These are phyloP conservation scores for Syngnathus floridae DNA, from an alignment of 2,113 vertebrate genomes.

Conservation along the genomic window DNA sequence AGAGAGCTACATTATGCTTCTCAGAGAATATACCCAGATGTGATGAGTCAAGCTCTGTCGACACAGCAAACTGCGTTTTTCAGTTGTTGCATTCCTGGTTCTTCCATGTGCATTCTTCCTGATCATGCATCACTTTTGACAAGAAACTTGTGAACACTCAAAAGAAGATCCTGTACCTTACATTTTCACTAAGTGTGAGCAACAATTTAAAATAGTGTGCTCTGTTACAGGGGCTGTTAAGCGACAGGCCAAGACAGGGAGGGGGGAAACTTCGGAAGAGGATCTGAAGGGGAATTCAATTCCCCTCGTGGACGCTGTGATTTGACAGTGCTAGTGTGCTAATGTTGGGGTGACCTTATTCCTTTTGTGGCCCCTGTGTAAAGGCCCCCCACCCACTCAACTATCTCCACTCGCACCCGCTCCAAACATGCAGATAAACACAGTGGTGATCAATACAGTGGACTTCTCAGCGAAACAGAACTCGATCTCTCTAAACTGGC, in stretches of 20 bases:
- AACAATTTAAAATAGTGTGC: constrained; percentile 15
- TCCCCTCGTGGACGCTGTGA: constrained; percentile 27
- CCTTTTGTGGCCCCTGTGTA: constrained; percentile 44
- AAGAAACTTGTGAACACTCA: constrained; percentile 1
- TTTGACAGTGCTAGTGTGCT: constrained; percentile 42
- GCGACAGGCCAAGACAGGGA: background rate
- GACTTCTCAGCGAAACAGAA: constrained; percentile 45
- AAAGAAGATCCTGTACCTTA: background rate
- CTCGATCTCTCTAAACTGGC: constrained; percentile 28
- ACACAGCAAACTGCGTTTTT: constrained; percentile 5
- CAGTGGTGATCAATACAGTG: constrained; percentile 61
- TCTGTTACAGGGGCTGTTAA: constrained; percentile 23
- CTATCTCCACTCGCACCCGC: constrained; percentile 27
- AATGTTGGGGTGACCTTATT: constrained; percentile 46
- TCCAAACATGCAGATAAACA: constrained; percentile 59
- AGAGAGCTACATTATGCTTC: constrained; percentile 1
- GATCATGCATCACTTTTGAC: constrained; percentile 7
- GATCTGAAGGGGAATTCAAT: constrained; percentile 10
- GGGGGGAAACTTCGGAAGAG: constrained; percentile 40
- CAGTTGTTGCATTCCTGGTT: constrained; percentile 19
- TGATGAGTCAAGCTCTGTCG: constrained; percentile 24
- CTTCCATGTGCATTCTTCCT: constrained; percentile 3
- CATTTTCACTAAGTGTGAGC: background rate
- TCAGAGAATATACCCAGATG: constrained; percentile 32
- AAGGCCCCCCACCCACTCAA: background rate